Base-by-base conservation (phyloP, 2,113 vertebrate genomes). In the Thryonomys swinderianus region DNA sequence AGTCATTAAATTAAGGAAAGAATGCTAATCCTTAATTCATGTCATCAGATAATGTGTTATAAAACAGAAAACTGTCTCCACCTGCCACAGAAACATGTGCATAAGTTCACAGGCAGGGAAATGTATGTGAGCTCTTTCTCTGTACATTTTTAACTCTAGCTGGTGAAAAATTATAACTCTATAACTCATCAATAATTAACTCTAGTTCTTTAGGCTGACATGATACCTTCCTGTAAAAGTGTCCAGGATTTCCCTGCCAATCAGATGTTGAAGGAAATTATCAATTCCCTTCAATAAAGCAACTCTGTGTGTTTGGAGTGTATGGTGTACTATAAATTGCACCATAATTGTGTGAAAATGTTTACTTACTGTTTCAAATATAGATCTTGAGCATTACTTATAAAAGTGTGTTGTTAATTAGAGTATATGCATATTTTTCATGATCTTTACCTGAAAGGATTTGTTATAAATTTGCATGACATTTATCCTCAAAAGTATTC, bases 1-100 rank as follows among this genome's bases (percentile, higher is more conserved):
- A 76, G 51, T 84, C 71, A 92, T 82, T 45, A 95, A 82, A 90
- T 92, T 76, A 78, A 92, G 6, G 12, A 83, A 61, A 90, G 2
- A 48, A 73, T 45, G 42, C 2, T 53, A 18, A 78, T 91, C 40
- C 73, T 91, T 88, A 34, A 73, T 88, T 87, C 17, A 81, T 0
- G 40, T 66, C 37, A 85, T 37, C 11, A 94, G 10, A 40, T 86
- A 67, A n/a, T 67, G 3, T 79, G 27, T 27, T 55, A 62, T 79
- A 79, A 87, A 88, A 87, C 21, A 92, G 48, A 30, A 76, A 82
- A 8, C 0, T 51, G 37, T 12, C 93, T 95, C 51, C 55, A 21
- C 48, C 67, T 61, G 11, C 79, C 57, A 30, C 73, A 14, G 27
- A 95, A 91, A 85, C 83, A 13, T 71, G 5, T 67, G 18, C 45